Percentiles rank a stretch among this genome's conserved stretches.
phyloP scores from a whole-genome alignment of 92 coral and sea anemone genomes.

The Phenganax marumi region DNA sequence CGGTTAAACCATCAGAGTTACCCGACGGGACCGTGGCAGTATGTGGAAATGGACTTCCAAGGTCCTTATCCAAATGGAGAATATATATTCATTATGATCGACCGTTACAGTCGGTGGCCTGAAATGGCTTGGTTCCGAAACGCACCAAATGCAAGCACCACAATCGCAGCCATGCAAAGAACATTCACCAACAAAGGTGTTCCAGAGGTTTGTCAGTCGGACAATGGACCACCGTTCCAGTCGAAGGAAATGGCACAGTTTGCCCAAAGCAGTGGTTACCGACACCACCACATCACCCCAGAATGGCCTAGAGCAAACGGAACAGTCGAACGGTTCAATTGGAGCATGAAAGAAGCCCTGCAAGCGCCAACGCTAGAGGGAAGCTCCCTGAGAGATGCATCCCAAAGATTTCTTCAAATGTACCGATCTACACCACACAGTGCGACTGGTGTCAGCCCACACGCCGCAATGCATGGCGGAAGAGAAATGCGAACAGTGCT shows the following conservation, averaged over 20 bases:
- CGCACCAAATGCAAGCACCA: slow-evolving; percentile 35
- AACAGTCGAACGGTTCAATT: slow-evolving; percentile 44
- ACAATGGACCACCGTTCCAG: slow-evolving; percentile 47
- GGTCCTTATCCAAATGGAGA: slow-evolving; percentile 35
- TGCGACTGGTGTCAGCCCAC: slow-evolving; percentile 38
- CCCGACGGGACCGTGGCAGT: slow-evolving; percentile 32
- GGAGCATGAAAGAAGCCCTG: slow-evolving; percentile 28
- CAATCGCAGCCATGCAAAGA: slow-evolving; percentile 29
- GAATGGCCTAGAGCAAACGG: slow-evolving; percentile 52
- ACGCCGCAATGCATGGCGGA: slow-evolving; percentile 33
- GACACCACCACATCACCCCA: slow-evolving; percentile 34
- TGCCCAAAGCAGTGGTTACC: slow-evolving; percentile 16
- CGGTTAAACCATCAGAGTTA: slow-evolving; percentile 17
- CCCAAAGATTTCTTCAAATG: slow-evolving; percentile 11
- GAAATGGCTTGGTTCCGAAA: slow-evolving; percentile 40
- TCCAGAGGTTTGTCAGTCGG: slow-evolving; percentile 43
- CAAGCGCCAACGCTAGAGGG: slow-evolving; percentile 23
- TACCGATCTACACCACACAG: slow-evolving; percentile 32
- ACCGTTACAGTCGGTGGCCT: slow-evolving; percentile 46
- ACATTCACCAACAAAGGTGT: slow-evolving; percentile 44
- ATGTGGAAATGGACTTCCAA: slow-evolving; percentile 36
- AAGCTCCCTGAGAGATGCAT: slow-evolving; percentile 9
- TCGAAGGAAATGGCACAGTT: slow-evolving; percentile 40
- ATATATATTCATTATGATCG: slow-evolving; percentile 38
- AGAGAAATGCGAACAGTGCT: slow-evolving; percentile 36